phyloP scores from a whole-genome alignment of 2,113 vertebrate genomes.

The Axis porcinus region DNA sequence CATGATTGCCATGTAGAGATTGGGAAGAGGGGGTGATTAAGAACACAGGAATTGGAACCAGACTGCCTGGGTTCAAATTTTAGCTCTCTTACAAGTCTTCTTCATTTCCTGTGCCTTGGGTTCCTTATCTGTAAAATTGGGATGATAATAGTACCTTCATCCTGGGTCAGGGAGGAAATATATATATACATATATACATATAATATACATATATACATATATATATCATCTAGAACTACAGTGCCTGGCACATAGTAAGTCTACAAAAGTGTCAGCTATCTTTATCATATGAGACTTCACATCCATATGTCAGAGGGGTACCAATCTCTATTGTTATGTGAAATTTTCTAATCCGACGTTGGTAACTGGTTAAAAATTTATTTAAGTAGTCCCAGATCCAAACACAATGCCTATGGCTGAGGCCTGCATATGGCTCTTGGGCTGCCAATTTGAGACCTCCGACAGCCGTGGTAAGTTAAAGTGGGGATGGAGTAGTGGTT shows the following conservation, averaged over 20 bases:
- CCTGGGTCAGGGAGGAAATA: not conserved
- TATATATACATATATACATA: not conserved
- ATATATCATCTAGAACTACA: not conserved
- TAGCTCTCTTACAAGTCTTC: not conserved
- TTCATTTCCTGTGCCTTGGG: not conserved
- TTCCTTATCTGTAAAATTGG: not conserved
- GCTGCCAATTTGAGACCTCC: not conserved
- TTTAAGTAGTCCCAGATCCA: not conserved
- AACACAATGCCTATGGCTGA: not conserved
- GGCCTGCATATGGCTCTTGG: not conserved
- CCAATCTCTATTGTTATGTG: not conserved
- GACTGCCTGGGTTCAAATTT: not conserved
- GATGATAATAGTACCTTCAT: not conserved
- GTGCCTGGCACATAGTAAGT: no score
- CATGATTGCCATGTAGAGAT: not conserved
- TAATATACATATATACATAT: no score
- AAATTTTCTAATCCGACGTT: not conserved
- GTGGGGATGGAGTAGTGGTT: not conserved
- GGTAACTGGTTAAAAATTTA: not conserved
- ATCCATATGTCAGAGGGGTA: not conserved
- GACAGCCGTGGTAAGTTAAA: accelerated
- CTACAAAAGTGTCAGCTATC: not conserved
- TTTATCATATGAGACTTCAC: not conserved
- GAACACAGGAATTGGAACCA: not conserved
- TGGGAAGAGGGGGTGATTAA: not conserved